phyloP scores from a whole-genome alignment of 2,797 vertebrate genomes.

The Furcifer pardalis region DNA sequence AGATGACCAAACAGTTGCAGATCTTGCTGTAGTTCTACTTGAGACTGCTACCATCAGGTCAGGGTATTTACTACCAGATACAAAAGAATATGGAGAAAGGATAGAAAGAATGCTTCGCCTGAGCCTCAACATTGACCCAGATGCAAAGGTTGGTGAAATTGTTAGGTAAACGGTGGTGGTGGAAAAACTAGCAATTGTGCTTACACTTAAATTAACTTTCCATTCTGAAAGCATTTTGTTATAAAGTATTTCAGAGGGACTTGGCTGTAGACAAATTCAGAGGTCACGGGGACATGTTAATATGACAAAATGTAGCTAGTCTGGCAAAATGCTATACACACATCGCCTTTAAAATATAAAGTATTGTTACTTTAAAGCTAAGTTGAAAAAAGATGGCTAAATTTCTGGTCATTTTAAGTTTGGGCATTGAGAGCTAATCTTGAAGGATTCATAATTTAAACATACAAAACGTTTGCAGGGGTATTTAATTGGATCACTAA shows the following conservation, averaged over 20 bases:
- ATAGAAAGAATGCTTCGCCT: constrained; percentile 98
- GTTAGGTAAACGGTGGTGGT: background rate
- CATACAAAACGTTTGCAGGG: no score
- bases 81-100: constrained; percentile 92
- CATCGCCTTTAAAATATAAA: background rate
- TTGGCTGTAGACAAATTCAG: background rate
- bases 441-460: no score
- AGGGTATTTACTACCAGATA: constrained; percentile 93
- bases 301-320: background rate
- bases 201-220: background rate
- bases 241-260: background rate
- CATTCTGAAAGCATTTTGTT: background rate
- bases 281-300: background rate
- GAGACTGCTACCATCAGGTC: constrained; percentile 97
- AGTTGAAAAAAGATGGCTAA: background rate
- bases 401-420: no score
- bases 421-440: no score
- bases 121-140: constrained; percentile 90
- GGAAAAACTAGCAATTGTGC: background rate
- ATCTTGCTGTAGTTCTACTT: constrained; percentile 92
- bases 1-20: constrained; percentile 91
- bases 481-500: no score
- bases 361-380: background rate
- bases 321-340: background rate
- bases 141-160: constrained; percentile 80